Base-by-base conservation (phyloP, 2,888 invertebrate genomes). In the Diarsia brunnea region DNA sequence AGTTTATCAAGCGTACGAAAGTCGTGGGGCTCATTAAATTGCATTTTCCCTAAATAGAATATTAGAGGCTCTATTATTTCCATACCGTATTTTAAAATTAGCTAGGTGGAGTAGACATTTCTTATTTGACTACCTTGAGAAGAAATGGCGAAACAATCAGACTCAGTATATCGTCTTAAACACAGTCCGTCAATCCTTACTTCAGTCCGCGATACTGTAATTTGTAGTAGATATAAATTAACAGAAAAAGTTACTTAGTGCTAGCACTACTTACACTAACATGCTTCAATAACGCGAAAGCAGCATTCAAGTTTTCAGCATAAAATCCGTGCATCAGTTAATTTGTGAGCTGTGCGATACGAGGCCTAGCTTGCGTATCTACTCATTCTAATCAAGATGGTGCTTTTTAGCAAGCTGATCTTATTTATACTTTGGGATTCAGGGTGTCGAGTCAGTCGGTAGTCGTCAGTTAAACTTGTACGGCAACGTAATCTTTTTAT, bases 261-360 rank as follows among this genome's bases (percentile, higher is more conserved):
- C 24, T 51, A 11, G 16, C 16, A 51, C 8, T 53, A n/a, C 7
- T 55, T 72, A 10, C 16, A 14, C 7, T n/a, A n/a, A 38, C 2
- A 61, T 38, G 61, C 12, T 61, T 61, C 21, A 21, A 38, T 3
- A 61, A 61, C 38, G 61, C 38, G 21, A 19, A 55, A 75, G n/a
- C 14, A 31, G 31, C 24, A 71, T 43, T 27, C 71, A 27, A 19
- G 77, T 43, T 76, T 47, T 53, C 14, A 76, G 38, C n/a, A 2
- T 43, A 27, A 78, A 76, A 61, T 27, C n/a, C 27, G n/a, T 19
- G n/a, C 45, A 63, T 27, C 27, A 55, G 79, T 79, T 71, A 53
- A 55, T 49, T 72, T 31, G 27, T n/a, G 24, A 63, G 27, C 27
- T 64, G 49, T 49, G 71, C 64, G 27, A 70, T 79, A 61, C 24